Conservation (phyloP, 2,113 vertebrate species). For the Indicator maculatus region DNA sequence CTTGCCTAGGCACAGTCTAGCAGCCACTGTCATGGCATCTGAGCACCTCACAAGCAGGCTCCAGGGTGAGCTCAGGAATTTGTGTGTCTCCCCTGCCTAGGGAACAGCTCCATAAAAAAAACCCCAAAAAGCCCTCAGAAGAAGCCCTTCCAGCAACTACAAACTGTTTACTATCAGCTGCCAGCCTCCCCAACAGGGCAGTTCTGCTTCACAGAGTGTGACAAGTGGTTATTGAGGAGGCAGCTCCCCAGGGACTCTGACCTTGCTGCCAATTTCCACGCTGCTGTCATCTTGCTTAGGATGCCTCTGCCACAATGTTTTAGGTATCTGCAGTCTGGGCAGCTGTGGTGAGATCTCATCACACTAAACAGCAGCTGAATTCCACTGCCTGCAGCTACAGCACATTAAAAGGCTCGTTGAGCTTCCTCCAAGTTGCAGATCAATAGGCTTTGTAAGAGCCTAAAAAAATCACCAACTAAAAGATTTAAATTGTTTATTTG, state of each 20-base stretch:
- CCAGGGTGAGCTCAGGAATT: not conserved
- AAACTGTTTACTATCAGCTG: not conserved
- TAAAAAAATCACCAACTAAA: not conserved
- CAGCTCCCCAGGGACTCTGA: not conserved
- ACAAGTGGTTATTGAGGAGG: not conserved
- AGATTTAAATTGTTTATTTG: conserved; percentile 29
- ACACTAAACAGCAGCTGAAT: not conserved
- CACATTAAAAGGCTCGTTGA: not conserved
- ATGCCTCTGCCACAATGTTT: not conserved
- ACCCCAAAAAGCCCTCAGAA: not conserved
- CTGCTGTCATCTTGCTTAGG: not conserved
- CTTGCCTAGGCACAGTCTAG: rapidly evolving
- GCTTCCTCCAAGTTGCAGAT: not conserved
- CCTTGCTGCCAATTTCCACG: not conserved
- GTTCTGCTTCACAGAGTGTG: not conserved
- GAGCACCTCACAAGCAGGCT: not conserved
- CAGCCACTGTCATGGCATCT: rapidly evolving
- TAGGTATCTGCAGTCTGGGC: not conserved
- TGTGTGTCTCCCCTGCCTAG: not conserved
- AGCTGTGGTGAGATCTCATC: not conserved
- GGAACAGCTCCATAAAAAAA: not conserved
- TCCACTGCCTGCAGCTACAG: not conserved
- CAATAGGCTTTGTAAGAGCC: not conserved
- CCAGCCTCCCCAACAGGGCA: not conserved
- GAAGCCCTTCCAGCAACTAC: not conserved